phyloP scores from a whole-genome alignment of 1,140 invertebrate species.

The Aphaenogaster floridana region DNA sequence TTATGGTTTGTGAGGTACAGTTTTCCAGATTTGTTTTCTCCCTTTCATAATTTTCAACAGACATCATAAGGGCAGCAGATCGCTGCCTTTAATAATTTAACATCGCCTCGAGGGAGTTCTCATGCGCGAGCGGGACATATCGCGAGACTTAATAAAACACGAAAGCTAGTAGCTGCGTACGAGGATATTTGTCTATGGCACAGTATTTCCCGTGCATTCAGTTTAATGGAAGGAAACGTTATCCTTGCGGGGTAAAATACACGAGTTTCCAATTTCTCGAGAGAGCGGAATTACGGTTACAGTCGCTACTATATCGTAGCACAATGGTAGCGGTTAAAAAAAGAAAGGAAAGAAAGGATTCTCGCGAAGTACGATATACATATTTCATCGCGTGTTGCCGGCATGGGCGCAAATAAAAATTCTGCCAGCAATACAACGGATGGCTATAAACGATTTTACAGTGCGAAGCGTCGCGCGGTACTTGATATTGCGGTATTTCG shows the following conservation, averaged over 20 bases:
- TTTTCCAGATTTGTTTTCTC: too few relatives aligned
- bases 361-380: not conserved
- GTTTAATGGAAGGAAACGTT: constrained; percentile 5
- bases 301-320: not conserved
- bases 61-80: not conserved
- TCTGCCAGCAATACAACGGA: constrained; percentile 17
- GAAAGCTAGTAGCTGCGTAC: not conserved
- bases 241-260: constrained; percentile 30
- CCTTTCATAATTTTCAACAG: not conserved
- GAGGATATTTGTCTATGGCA: constrained; percentile 10
- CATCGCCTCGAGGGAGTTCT: not conserved
- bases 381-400: not conserved
- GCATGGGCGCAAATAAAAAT: constrained; percentile 39
- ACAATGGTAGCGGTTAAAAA: constrained; percentile 3
- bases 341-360: not conserved
- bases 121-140: not conserved
- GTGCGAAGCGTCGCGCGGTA: not conserved
- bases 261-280: constrained; percentile 30
- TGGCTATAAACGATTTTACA: constrained; percentile 42
- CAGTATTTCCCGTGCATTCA: not conserved
- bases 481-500: constrained; percentile 6
- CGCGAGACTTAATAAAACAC: constrained; percentile 4
- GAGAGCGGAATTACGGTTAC: not conserved
- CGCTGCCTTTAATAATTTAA: not conserved
- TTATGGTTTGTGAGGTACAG: not conserved